Evolutionary conservation across 2,797 vertebrate genomes (phyloP), one percentile per base, ranked within the genome.

Genomic region (Aythya fuligula): DNA sequence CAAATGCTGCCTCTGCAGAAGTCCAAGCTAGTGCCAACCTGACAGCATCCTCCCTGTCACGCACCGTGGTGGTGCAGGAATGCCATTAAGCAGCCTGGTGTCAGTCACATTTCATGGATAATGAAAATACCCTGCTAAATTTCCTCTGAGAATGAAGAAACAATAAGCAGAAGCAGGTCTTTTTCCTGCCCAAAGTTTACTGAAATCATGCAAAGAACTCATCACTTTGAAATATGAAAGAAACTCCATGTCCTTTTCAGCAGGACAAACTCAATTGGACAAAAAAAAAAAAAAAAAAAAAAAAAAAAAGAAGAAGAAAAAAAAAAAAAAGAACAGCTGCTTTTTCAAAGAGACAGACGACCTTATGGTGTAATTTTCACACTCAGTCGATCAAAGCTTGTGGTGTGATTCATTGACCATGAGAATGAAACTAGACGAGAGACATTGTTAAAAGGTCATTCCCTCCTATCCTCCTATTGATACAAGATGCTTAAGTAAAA

Each of bases 301-400:
- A n/a, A n/a, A n/a, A 54, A 51, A 51, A 24, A 51, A 51, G n/a
- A n/a, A n/a, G n/a, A n/a, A n/a, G n/a, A n/a, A n/a, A n/a, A n/a
- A 54, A 51, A 51, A 24, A 51, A 51, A 53, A 97, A 64, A 32
- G 81, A 95, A 90, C 95, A 96, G 95, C 95, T 96, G 96, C 91
- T 69, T 96, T 96, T 94, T 87, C 93, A 93, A 91, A 95, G 91
- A 91, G 80, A 79, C 77, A 83, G 83, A 92, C 60, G 80, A 96
- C 95, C 95, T 96, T 94, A 91, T 82, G 77, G 91, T 91, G 57
- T 85, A 87, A 95, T 97, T 96, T 96, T 96, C 93, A 95, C 95
- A 94, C 93, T 94, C 16, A 77, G 95, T 85, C 65, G 87, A 94
- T 96, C 95, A 96, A 95, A 96, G 95, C 91, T 87, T 70, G 36